These are phyloP conservation scores for Diarsia rubi DNA, from an alignment of 2,888 invertebrate genomes.

Conservation along the genomic window DNA sequence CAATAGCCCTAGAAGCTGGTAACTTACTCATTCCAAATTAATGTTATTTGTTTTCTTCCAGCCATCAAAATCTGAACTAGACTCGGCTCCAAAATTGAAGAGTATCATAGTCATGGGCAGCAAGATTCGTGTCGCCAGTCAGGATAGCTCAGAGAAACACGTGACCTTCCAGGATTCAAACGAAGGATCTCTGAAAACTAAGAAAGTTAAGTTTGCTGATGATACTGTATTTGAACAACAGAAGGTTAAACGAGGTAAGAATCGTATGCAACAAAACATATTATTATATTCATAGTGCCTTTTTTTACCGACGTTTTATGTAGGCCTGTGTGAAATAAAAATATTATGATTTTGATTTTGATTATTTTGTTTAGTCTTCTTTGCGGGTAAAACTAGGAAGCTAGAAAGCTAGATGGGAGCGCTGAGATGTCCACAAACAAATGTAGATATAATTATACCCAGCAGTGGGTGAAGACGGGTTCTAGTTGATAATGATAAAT, in stretches of 20 bases:
- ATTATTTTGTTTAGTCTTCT: neutral
- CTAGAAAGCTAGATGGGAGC: neutral
- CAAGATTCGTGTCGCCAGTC: slow-evolving; percentile 79
- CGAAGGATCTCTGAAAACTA: slow-evolving; percentile 78
- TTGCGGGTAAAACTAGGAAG: neutral
- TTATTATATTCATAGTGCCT: too few species aligned
- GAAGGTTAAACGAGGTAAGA: slow-evolving; percentile 81
- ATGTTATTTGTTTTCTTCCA: slow-evolving; percentile 65
- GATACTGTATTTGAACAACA: slow-evolving; percentile 83
- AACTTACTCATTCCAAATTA: neutral
- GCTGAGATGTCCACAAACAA: neutral
- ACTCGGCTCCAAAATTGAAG: slow-evolving; percentile 80
- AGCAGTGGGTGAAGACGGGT: neutral
- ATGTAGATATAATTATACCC: neutral
- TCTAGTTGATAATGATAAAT: too few species aligned
- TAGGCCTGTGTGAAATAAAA: too few species aligned
- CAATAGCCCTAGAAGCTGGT: too few species aligned
- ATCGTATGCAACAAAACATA: neutral
- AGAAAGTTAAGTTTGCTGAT: slow-evolving; percentile 86
- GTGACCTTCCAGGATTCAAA: slow-evolving; percentile 83
- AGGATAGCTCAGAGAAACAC: slow-evolving; percentile 86
- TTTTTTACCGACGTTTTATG: too few species aligned
- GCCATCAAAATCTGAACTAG: slow-evolving; percentile 79
- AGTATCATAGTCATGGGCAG: slow-evolving; percentile 83
- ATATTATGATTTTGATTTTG: too few species aligned